Evolutionary conservation across 2,888 invertebrate species (phyloP).

Genomic region (Allygus modestus): DNA sequence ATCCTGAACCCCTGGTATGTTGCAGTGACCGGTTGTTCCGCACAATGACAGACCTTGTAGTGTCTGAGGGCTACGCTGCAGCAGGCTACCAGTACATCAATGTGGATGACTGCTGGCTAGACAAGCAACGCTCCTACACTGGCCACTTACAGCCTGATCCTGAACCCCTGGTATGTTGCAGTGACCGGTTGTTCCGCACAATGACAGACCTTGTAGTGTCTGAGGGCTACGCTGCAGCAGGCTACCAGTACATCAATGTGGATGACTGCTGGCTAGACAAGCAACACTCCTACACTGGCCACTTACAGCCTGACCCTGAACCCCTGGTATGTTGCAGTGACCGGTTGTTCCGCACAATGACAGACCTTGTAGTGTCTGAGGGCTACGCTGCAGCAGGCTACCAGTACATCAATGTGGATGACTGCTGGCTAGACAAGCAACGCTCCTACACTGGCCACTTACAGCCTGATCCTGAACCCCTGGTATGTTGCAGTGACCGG

Average conservation of each 20-base stretch:
- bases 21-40: slow-evolving; percentile 90
- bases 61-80: slow-evolving; percentile 91
- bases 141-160: slow-evolving; percentile 90
- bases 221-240: slow-evolving; percentile 92
- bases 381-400: slow-evolving; percentile 95
- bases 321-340: slow-evolving; percentile 82
- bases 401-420: slow-evolving; percentile 94
- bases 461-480: slow-evolving; percentile 89
- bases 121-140: slow-evolving; percentile 85
- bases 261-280: slow-evolving; percentile 97
- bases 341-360: slow-evolving; percentile 92
- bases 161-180: slow-evolving; percentile 76
- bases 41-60: slow-evolving; percentile 94
- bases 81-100: slow-evolving; percentile 95
- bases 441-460: slow-evolving; percentile 87
- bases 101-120: slow-evolving; percentile 97
- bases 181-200: slow-evolving; percentile 91
- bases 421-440: slow-evolving; percentile 95
- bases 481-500: slow-evolving; percentile 92
- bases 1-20: slow-evolving; percentile 80
- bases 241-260: slow-evolving; percentile 95
- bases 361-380: slow-evolving; percentile 90
- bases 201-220: slow-evolving; percentile 94
- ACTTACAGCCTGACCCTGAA: too few species aligned
- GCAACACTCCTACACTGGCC: slow-evolving; percentile 83